Conservation (phyloP, 2,797 vertebrate species). For the Masticophis lateralis region DNA sequence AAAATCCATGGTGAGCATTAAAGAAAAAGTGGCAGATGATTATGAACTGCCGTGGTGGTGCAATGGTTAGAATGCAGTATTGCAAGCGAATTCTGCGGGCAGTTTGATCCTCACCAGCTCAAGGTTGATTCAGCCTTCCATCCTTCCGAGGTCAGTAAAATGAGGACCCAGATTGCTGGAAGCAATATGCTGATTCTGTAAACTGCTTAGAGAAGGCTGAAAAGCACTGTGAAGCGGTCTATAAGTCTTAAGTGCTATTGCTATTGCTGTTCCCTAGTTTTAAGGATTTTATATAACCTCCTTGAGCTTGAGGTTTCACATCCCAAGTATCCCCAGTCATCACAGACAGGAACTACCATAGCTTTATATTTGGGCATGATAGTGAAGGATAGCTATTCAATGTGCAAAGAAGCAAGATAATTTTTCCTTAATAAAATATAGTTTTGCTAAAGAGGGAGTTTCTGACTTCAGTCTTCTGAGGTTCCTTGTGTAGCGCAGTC, state of each 20-base stretch:
- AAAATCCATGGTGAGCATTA: background rate
- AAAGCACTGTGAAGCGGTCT: too few relatives aligned
- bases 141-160: too few relatives aligned
- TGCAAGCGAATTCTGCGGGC: too few relatives aligned
- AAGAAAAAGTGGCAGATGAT: background rate
- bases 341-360: background rate
- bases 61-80: too few relatives aligned
- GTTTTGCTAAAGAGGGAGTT: background rate
- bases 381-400: background rate
- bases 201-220: too few relatives aligned
- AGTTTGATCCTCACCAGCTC: too few relatives aligned
- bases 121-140: too few relatives aligned
- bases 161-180: too few relatives aligned
- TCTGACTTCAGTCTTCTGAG: background rate
- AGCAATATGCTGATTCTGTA: too few relatives aligned
- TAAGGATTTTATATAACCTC: background rate
- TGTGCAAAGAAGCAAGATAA: background rate
- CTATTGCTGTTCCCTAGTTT: background rate
- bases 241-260: too few relatives aligned
- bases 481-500: background rate
- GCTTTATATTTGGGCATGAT: background rate
- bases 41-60: background rate
- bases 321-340: background rate
- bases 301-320: background rate
- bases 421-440: background rate